phyloP scores from a whole-genome alignment of 2,113 vertebrate genomes.

The Chitala chitala region DNA sequence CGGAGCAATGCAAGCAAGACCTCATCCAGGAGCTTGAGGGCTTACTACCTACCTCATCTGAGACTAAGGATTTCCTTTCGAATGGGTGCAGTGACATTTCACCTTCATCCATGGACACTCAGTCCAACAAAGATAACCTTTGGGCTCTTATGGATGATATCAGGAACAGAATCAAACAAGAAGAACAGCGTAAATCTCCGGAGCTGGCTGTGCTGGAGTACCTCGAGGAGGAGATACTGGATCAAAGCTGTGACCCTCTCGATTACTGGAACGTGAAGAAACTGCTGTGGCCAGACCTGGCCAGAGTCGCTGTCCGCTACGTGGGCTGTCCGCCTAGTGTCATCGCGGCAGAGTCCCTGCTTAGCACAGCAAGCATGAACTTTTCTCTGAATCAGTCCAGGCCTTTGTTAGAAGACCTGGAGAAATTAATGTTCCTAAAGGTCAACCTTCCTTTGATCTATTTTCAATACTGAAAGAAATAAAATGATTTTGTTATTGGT shows the following conservation, averaged over 20 bases:
- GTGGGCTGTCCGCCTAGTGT: constrained; percentile 90
- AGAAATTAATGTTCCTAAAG: constrained; percentile 93
- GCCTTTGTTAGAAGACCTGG: constrained; percentile 84
- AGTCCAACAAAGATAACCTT: constrained; percentile 71
- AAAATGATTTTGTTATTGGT: no score
- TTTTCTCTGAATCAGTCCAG: constrained; percentile 79
- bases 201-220: constrained; percentile 87
- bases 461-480: constrained; percentile 98
- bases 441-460: constrained; percentile 95
- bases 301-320: constrained; percentile 86
- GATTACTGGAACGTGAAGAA: constrained; percentile 96
- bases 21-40: constrained; percentile 86
- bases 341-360: constrained; percentile 84
- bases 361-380: constrained; percentile 82
- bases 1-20: constrained; percentile 85
- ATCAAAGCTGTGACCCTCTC: constrained; percentile 93
- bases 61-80: constrained; percentile 58
- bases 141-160: constrained; percentile 88
- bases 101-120: constrained; percentile 52
- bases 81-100: constrained; percentile 69
- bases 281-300: constrained; percentile 85
- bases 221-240: constrained; percentile 91
- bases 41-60: constrained; percentile 78
- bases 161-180: constrained; percentile 71
- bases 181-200: constrained; percentile 73